Base-by-base conservation (phyloP, 2,113 vertebrate genomes). In the Sarotherodon lohbergeri region DNA sequence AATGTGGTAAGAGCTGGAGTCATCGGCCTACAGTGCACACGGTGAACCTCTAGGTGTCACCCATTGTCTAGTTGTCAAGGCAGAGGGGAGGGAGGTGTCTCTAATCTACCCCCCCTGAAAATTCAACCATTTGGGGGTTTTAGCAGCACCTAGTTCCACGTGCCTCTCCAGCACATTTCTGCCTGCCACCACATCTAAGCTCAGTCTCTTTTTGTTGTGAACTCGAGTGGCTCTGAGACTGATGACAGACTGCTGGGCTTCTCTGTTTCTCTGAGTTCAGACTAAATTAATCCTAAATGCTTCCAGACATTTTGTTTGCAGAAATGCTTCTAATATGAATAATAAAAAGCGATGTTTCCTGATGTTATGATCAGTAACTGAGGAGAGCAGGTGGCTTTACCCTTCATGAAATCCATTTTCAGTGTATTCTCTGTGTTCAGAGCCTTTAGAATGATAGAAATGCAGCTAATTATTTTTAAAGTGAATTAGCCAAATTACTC, bases 1-100 rank as follows among this genome's bases (percentile, higher is more conserved):
- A 52, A 87, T 83, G 83, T 80, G 68, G 27, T 57, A 3, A 36
- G 59, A 79, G 66, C 46, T 71, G 39, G 55, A 84, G 41, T 88
- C 73, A 66, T 4, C 11, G 68, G 41, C 56, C 87, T 86, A 55
- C 91, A 94, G 86, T 90, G 52, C 50, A 80, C 84, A 61, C 4
- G 57, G 27, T 48, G 39, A 82, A 88, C 90, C 94, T 93, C 90
- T 93, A 94, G 94, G 89, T 94, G 94, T 94, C 93, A 87, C 89
- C 83, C 86, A 83, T 90, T 41, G 86, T 90, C 84, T 68, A 82
- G 83, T 79, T 88, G 83, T 93, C 13, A 63, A 80, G n/a, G 50
- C 39, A 78, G 4, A 82, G 56, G 36, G 6, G 27, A 24, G 66
- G 61, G 29, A 17, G 80, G 73, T 1, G 54, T 50, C 36, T 56